A percentile compares a stretch with the other conserved stretches of the same genome.
phyloP scores from a whole-genome alignment of 2,797 vertebrate genomes.

The Tolypeutes matacus region DNA sequence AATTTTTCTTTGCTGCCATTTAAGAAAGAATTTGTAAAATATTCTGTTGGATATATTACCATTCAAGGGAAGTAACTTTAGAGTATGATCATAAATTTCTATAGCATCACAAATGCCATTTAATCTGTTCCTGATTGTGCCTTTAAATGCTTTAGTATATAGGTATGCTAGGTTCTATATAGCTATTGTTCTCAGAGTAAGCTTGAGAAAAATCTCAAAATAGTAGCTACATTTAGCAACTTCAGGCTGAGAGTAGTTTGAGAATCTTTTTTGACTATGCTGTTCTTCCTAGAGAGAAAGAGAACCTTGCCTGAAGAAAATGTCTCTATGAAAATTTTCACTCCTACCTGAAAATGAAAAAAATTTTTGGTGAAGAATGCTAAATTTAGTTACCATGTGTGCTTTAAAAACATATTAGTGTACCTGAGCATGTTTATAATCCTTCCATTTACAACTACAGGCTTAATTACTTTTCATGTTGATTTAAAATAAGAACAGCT shows the following conservation, averaged over 20 bases:
- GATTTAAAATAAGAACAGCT: background rate
- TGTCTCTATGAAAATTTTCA: background rate
- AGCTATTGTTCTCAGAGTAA: conserved; percentile 39
- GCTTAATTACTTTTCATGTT: background rate
- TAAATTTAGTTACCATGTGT: background rate
- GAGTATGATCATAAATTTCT: conserved; percentile 33
- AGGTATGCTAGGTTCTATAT: conserved; percentile 12
- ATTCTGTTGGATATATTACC: background rate
- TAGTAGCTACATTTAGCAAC: conserved; percentile 9
- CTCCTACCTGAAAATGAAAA: background rate
- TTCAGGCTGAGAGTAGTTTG: conserved; percentile 7
- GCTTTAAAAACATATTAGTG: background rate
- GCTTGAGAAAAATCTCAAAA: conserved; percentile 40
- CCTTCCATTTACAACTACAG: background rate
- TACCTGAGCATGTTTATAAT: background rate
- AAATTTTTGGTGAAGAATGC: background rate
- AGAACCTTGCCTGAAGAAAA: background rate
- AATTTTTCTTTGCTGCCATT: conserved; percentile 28
- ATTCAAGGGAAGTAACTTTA: conserved; percentile 34
- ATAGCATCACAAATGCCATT: conserved; percentile 11
- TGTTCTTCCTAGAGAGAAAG: conserved; percentile 53
- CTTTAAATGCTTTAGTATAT: background rate
- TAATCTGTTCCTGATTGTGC: conserved; percentile 48
- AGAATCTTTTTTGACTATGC: conserved; percentile 6
- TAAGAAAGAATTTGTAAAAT: conserved; percentile 60